These are phyloP conservation scores for Clivina fossor DNA, from an alignment of 2,888 invertebrate species.

Conservation along the genomic window DNA sequence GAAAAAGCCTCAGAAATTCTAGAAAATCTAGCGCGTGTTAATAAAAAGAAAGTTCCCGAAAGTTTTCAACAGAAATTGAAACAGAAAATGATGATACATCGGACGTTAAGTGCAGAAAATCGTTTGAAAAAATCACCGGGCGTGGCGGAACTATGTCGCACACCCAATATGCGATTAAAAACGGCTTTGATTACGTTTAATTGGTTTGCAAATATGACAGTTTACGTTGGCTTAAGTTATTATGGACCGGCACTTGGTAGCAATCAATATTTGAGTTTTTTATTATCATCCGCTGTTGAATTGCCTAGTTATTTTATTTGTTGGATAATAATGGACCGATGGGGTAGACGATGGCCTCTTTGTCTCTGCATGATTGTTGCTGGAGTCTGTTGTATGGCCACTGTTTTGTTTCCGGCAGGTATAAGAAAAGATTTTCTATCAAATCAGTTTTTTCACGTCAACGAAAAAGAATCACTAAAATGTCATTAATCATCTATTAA, in stretches of 20 bases:
- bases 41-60: conserved; percentile 73
- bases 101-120: conserved; percentile 58
- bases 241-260: conserved; percentile 87
- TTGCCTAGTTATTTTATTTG: conserved; percentile 86
- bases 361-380: conserved; percentile 83
- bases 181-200: conserved; percentile 82
- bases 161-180: conserved; percentile 87
- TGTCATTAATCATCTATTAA: too few species aligned
- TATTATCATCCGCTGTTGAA: conserved; percentile 83
- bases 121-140: conserved; percentile 57
- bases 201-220: conserved; percentile 92
- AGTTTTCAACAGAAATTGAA: conserved; percentile 69
- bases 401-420: conserved; percentile 81
- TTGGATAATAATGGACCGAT: conserved; percentile 86
- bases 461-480: too few species aligned
- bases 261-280: conserved; percentile 86
- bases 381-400: conserved; percentile 81
- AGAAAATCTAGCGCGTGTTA: conserved; percentile 74
- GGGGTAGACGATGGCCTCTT: conserved; percentile 86
- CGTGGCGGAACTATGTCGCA: conserved; percentile 69
- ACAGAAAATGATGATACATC: conserved; percentile 68
- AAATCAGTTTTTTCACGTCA: too few species aligned
- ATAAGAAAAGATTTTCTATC: too few species aligned
- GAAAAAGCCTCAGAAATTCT: conserved; percentile 81
- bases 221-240: conserved; percentile 88